Percentiles rank a stretch among this genome's conserved stretches.
Evolutionary conservation across 2,113 vertebrate genomes (phyloP).

Genomic region (Oreamnos americanus): DNA sequence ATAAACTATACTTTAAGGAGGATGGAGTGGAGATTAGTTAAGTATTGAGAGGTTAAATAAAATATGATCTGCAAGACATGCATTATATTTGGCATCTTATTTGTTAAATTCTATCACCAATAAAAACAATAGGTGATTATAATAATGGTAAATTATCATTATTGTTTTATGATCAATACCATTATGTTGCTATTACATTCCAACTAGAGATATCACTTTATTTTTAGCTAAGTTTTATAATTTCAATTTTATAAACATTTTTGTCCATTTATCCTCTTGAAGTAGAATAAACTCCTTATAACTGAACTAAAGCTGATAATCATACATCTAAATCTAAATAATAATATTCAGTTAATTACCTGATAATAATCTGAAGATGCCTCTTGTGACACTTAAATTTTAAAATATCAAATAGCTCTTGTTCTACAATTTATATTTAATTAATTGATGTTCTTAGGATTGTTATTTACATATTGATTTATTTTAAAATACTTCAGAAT

Average conservation of each 20-base stretch:
- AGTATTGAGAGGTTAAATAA: not conserved
- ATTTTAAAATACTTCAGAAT: not conserved
- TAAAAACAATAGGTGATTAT: not conserved
- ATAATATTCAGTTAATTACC: not conserved
- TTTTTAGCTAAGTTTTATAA: not conserved
- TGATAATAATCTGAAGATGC: not conserved
- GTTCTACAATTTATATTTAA: conserved; percentile 8
- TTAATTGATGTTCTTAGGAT: not conserved
- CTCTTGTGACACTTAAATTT: not conserved
- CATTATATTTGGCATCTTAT: not conserved
- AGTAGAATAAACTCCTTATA: not conserved
- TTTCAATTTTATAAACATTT: conserved; percentile 4
- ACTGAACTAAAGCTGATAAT: not conserved
- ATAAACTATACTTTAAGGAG: not conserved
- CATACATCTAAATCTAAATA: not conserved
- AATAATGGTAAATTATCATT: not conserved
- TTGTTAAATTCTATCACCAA: not conserved
- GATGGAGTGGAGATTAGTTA: not conserved
- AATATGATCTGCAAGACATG: not conserved
- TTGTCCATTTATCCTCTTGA: not conserved
- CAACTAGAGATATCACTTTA: not conserved
- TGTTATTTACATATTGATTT: not conserved
- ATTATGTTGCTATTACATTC: not conserved
- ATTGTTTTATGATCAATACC: not conserved
- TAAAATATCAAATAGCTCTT: not conserved